Base-by-base conservation (phyloP, 2,888 invertebrate species). In the Chromoteleia sp. region DNA sequence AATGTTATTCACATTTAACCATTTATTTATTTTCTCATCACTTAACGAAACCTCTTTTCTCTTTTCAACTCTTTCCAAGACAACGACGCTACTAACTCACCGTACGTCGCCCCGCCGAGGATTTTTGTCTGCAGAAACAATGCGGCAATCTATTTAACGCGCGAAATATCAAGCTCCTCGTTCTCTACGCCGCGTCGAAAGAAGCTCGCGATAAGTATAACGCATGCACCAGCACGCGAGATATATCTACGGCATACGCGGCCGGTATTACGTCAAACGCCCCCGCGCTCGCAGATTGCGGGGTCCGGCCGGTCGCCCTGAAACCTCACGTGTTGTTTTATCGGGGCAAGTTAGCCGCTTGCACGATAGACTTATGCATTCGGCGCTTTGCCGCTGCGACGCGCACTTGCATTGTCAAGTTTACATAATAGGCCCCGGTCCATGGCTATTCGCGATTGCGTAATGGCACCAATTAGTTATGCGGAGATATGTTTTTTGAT, bases 171-270 rank as follows among this genome's bases (percentile, higher is more conserved):
- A 39, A 68, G 70, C 81, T 65, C 30, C 71, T 75, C 71, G 65
- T 68, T 75, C 43, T 39, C 29, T 67, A 36, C 29, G 50, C 39
- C n/a, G 71, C 29, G 43, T 14, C 19, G 58, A 76, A 59, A 81
- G 71, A 65, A 76, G 71, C 59, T 63, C 41, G 63, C 73, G 81
- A 81, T 81, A 81, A 81, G 73, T 81, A 67, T 77, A 81, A 81
- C 81, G 76, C 76, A 81, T 82, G 73, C 74, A 77, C 77, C 77
- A 21, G 74, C 61, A 41, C 21, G 52, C 50, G 70, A 73, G 81
- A 77, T 81, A 77, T 81, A 81, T 73, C 76, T 61, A 48, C 81
- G 39, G 56, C 68, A 33, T 61, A 54, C 48, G 61, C 59, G 67
- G 68, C 65, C 65, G 70, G 71, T 71, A 73, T 81, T 77, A 81